A percentile compares a stretch with the other conserved stretches of the same genome.
Evolutionary conservation across 1,140 invertebrate species (phyloP).

Genomic region (Littorina saxatilis): DNA sequence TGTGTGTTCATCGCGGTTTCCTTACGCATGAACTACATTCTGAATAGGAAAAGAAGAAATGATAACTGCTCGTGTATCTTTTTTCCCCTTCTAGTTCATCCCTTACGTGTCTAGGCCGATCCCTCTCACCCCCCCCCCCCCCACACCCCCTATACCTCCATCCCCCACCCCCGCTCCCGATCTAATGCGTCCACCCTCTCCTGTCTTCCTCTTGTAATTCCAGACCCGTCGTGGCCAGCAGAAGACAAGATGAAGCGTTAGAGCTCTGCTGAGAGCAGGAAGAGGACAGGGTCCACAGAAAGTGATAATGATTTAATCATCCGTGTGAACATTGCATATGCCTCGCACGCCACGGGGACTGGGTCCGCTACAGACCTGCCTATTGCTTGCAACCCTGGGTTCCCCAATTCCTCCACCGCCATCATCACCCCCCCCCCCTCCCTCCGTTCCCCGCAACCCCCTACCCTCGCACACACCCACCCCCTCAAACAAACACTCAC

Average conservation of each 20-base stretch:
- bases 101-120: too few relatives aligned
- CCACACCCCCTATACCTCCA: not conserved
- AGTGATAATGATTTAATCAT: slow-evolving; percentile 35
- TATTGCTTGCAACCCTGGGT: not conserved
- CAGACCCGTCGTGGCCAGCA: not conserved
- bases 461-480: not conserved
- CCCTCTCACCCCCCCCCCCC: not conserved
- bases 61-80: too few relatives aligned
- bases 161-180: not conserved
- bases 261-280: not conserved
- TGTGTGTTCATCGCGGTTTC: too few relatives aligned
- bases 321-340: slow-evolving; percentile 32
- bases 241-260: not conserved
- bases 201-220: not conserved
- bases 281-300: not conserved
- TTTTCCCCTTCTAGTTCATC: too few relatives aligned
- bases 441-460: not conserved
- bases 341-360: not conserved
- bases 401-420: not conserved
- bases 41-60: too few relatives aligned
- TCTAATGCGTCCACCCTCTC: not conserved
- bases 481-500: too few relatives aligned
- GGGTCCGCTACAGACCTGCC: not conserved
- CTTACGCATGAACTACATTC: too few relatives aligned
- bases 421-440: not conserved